phyloP scores from a whole-genome alignment of 2,113 vertebrate genomes.

The Nycticebus coucang region DNA sequence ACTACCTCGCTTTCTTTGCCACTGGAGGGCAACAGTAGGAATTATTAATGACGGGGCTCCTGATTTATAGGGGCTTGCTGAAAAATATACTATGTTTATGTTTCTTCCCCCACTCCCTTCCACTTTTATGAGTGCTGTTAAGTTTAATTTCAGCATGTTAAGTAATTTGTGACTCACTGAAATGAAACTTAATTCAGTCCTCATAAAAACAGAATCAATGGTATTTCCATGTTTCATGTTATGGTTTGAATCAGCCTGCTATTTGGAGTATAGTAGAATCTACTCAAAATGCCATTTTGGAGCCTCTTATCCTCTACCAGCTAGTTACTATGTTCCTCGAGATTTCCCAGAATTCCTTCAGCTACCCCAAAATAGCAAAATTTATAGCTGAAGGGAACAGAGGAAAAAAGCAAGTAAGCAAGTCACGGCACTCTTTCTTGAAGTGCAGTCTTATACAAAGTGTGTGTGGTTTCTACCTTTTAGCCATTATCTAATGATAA shows the following conservation, averaged over 20 bases:
- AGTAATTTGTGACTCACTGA: constrained; percentile 61
- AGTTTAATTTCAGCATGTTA: constrained; percentile 69
- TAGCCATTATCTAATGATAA: not conserved
- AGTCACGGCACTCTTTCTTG: not conserved
- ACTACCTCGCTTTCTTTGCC: not conserved
- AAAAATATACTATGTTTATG: constrained; percentile 48
- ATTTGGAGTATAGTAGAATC: constrained; percentile 15
- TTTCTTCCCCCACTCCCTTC: constrained; percentile 23
- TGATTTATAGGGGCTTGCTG: constrained; percentile 47
- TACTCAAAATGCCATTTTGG: constrained; percentile 15
- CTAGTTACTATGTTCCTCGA: not conserved
- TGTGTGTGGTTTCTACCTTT: not conserved
- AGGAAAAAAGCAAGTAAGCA: constrained; percentile 42
- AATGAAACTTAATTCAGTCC: constrained; percentile 46
- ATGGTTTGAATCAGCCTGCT: constrained; percentile 20
- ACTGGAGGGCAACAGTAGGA: not conserved
- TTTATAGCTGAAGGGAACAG: constrained; percentile 44
- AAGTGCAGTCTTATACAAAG: not conserved
- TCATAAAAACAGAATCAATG: constrained; percentile 62
- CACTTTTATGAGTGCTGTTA: constrained; percentile 53
- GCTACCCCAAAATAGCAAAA: not conserved
- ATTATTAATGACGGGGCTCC: not conserved
- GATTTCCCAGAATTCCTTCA: constrained; percentile 54
- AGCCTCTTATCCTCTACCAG: not conserved
- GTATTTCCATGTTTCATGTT: constrained; percentile 50